Evolutionary conservation across 2,888 invertebrate species (phyloP).

Genomic region (Mallateleia sp.): DNA sequence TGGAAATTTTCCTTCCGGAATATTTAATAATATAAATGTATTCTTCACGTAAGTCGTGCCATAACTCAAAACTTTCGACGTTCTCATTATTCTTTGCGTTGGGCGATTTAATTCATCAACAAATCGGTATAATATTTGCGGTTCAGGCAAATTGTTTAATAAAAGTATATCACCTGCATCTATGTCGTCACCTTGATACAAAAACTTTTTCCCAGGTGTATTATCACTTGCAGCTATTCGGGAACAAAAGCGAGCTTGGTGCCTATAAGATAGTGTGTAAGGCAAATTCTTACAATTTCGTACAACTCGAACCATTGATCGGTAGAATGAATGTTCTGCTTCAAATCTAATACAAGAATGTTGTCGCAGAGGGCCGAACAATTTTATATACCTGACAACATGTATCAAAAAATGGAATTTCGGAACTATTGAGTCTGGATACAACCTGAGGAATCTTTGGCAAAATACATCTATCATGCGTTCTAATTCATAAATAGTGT

Average conservation of each 20-base stretch:
- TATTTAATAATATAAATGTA: conserved; percentile 52
- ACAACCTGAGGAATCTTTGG: conserved; percentile 23
- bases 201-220: conserved; percentile 50
- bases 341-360: conserved; percentile 75
- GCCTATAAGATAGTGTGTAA: neutral
- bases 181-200: conserved; percentile 64
- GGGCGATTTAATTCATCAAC: conserved; percentile 28
- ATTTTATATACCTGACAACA: conserved; percentile 69
- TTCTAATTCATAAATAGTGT: conserved; percentile 69
- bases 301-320: neutral
- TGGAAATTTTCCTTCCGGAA: conserved; percentile 36
- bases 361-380: conserved; percentile 75
- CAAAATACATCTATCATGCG: conserved; percentile 53
- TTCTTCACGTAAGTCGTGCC: conserved; percentile 48
- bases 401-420: conserved; percentile 78
- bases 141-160: conserved; percentile 59
- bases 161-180: conserved; percentile 52
- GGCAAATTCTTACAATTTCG: conserved; percentile 7
- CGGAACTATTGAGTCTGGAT: conserved; percentile 57
- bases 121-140: conserved; percentile 27
- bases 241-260: neutral
- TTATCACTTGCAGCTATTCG: neutral
- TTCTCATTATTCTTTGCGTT: conserved; percentile 32
- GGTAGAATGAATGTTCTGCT: conserved; percentile 45
- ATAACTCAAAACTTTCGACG: conserved; percentile 33